Evolutionary conservation across 2,888 invertebrate species (phyloP).

Genomic region (Onthophagus sagittarius): DNA sequence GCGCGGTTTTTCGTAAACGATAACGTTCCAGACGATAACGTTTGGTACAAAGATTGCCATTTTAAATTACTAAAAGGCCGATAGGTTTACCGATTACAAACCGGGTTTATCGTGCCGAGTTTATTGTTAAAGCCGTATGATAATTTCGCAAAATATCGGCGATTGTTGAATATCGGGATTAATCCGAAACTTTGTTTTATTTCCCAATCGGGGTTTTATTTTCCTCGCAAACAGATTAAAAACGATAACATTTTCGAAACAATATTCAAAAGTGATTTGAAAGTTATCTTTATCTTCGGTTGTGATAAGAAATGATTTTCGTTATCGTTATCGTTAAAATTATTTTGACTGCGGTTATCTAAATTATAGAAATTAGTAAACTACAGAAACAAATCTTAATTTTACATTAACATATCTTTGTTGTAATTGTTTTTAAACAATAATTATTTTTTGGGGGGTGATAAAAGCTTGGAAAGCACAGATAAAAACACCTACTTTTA

Average conservation of each 20-base stretch:
- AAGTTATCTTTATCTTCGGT: background rate
- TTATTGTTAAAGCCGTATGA: background rate
- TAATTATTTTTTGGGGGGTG: background rate
- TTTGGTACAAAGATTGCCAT: background rate
- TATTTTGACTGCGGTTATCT: constrained; percentile 17
- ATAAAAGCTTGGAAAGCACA: constrained; percentile 16
- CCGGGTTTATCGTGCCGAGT: background rate
- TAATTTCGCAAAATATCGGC: background rate
- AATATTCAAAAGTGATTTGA: no score
- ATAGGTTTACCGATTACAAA: background rate
- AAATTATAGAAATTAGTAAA: constrained; percentile 1
- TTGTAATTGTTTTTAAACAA: no score
- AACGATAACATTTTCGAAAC: no score
- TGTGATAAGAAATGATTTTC: background rate
- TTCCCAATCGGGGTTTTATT: background rate
- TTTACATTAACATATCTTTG: background rate
- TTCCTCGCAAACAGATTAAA: no score
- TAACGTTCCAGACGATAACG: background rate
- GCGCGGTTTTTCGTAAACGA: background rate
- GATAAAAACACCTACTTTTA: constrained; percentile 74
- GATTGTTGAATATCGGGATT: background rate
- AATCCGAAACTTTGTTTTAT: background rate
- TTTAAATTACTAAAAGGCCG: background rate
- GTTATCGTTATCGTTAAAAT: constrained; percentile 14
- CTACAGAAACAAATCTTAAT: constrained; percentile 7